phyloP scores from a whole-genome alignment of 2,113 vertebrate species.

The Empidonax traillii region DNA sequence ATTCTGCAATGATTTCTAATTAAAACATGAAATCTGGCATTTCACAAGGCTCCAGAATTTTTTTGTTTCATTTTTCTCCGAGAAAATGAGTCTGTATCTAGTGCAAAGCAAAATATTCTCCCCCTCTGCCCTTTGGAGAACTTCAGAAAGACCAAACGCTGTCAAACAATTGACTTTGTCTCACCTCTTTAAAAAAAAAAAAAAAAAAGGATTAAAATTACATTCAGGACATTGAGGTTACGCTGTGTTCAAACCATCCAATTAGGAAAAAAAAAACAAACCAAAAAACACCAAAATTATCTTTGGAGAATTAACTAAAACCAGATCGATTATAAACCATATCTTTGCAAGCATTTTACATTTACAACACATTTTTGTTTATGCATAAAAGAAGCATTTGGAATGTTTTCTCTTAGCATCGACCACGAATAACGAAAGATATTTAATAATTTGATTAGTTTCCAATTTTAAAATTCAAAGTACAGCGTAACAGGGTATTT shows the following conservation, averaged over 20 bases:
- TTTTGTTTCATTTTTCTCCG: neutral
- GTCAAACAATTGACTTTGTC: constrained; percentile 19
- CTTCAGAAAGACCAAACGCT: neutral
- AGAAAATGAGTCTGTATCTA: neutral
- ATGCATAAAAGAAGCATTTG: neutral
- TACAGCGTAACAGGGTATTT: neutral
- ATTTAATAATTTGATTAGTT: neutral
- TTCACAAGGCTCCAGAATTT: neutral
- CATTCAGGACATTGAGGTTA: constrained; percentile 23
- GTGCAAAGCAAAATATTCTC: constrained; percentile 40
- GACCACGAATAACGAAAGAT: neutral
- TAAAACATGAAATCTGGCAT: constrained; percentile 1
- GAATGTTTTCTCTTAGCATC: neutral
- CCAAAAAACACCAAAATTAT: neutral
- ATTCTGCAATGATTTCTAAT: neutral
- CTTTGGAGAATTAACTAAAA: constrained; percentile 33
- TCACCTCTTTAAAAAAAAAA: constrained; percentile 12
- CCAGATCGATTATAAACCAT: neutral
- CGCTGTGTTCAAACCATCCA: constrained; percentile 14
- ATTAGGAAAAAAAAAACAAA: neutral
- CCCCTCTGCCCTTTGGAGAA: constrained; percentile 14
- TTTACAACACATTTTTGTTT: neutral
- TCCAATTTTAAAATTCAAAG: constrained; percentile 3
- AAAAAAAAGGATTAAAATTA: constrained; percentile 38
- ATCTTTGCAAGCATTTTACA: neutral